Percentiles rank a stretch among this genome's conserved stretches.
These are phyloP conservation scores for Horisme vitalbata DNA, from an alignment of 2,888 invertebrate genomes.

Conservation along the genomic window DNA sequence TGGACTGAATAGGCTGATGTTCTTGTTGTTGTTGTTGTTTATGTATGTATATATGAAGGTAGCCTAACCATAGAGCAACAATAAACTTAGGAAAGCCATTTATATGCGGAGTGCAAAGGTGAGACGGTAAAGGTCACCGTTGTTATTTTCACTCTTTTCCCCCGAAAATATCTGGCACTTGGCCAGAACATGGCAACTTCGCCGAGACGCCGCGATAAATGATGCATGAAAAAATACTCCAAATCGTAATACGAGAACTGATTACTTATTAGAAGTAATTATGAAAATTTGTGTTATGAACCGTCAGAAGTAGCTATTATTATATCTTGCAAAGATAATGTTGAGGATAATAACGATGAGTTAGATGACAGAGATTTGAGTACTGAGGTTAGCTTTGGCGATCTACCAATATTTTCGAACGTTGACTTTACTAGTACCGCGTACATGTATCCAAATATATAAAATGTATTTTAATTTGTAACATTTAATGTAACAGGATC, in stretches of 20 bases:
- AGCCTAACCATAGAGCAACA: too few relatives aligned
- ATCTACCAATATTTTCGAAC: slow-evolving; percentile 4
- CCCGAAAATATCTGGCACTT: slow-evolving; percentile 38
- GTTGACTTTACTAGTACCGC: neutral
- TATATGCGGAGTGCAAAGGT: slow-evolving; percentile 34
- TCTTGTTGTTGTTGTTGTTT: too few relatives aligned
- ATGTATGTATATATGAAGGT: too few relatives aligned
- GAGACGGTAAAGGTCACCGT: slow-evolving; percentile 43
- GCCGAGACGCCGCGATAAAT: slow-evolving; percentile 35
- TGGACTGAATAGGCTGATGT: too few relatives aligned
- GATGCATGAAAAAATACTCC: slow-evolving; percentile 26
- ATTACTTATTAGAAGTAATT: slow-evolving; percentile 1
- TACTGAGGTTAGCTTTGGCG: slow-evolving; percentile 2
- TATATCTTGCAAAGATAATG: slow-evolving; percentile 1
- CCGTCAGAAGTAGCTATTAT: neutral
- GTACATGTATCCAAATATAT: too few relatives aligned
- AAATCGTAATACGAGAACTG: slow-evolving; percentile 1
- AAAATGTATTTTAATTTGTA: too few relatives aligned
- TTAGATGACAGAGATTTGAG: neutral
- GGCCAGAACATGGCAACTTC: slow-evolving; percentile 40
- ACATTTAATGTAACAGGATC: too few relatives aligned
- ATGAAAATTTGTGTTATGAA: neutral
- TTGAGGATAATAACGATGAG: neutral
- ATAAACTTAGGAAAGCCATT: too few relatives aligned
- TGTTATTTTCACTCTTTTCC: slow-evolving; percentile 46